Percentiles rank a stretch among this genome's conserved stretches.
Evolutionary conservation across 2,888 invertebrate genomes (phyloP).

Genomic region (Mesorhabditis spiculigera): DNA sequence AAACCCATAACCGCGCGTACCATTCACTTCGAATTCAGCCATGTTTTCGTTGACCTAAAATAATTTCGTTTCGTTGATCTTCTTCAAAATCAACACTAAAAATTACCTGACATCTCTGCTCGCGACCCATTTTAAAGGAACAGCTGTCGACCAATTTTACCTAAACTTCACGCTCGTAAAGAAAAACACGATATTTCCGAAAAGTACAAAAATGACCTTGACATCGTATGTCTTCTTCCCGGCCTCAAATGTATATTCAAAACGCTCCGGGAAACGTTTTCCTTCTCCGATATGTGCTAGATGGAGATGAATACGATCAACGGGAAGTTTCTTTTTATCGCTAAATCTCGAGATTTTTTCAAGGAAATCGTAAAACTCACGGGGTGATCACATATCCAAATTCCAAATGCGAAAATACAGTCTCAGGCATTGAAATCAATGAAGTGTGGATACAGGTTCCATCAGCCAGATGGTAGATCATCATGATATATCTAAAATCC

Average conservation of each 20-base stretch:
- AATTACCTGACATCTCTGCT: constrained; percentile 32
- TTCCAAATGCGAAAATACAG: constrained; percentile 64
- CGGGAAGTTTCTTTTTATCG: constrained; percentile 33
- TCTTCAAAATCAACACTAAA: not conserved
- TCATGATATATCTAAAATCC: constrained; percentile 66
- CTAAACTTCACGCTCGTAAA: constrained; percentile 11
- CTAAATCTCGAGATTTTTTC: constrained; percentile 15
- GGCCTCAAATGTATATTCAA: constrained; percentile 46
- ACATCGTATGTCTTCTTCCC: constrained; percentile 29
- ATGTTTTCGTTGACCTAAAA: constrained; percentile 60
- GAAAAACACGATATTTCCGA: not conserved
- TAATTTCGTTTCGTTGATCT: not conserved
- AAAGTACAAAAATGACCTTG: constrained; percentile 16
- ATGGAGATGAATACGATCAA: constrained; percentile 43
- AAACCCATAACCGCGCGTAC: constrained; percentile 69
- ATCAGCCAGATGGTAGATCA: constrained; percentile 74
- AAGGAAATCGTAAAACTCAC: constrained; percentile 19
- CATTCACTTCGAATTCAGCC: constrained; percentile 68
- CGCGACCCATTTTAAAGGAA: constrained; percentile 51
- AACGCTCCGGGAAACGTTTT: constrained; percentile 43
- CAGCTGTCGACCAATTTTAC: constrained; percentile 34
- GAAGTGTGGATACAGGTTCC: constrained; percentile 72
- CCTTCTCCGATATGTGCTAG: constrained; percentile 47
- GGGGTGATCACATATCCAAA: constrained; percentile 63
- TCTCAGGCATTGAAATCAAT: constrained; percentile 74